Conservation (phyloP, 2,113 vertebrate species). For the Pluvialis apricaria region DNA sequence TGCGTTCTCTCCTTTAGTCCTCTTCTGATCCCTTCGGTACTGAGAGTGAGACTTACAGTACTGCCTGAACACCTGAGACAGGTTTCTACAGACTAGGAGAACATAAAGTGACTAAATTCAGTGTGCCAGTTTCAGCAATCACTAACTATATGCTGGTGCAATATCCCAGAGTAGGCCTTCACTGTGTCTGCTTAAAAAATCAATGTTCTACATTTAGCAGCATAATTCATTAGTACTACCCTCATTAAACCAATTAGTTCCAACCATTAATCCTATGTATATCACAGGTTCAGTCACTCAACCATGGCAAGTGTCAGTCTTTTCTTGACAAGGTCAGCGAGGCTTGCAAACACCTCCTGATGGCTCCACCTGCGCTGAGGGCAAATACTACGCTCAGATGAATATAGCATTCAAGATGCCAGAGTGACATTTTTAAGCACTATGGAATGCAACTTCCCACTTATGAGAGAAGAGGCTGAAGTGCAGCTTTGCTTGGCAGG, state of each 20-base stretch:
- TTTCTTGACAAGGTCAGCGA: neutral
- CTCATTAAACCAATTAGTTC: slow-evolving; percentile 23
- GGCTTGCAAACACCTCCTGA: neutral
- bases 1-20: neutral
- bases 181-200: neutral
- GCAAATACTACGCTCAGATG: neutral
- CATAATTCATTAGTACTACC: neutral
- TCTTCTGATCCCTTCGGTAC: neutral
- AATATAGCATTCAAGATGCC: neutral
- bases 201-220: neutral
- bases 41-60: neutral
- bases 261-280: neutral
- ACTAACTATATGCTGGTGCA: neutral
- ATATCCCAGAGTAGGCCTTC: neutral
- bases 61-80: neutral
- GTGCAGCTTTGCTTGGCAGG: neutral
- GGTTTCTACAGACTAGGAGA: neutral
- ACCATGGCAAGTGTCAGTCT: neutral
- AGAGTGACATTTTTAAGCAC: neutral
- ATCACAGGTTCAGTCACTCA: neutral
- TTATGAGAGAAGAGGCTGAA: neutral
- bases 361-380: neutral
- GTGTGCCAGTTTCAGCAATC: neutral
- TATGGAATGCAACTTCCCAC: neutral
- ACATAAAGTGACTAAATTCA: neutral